A percentile compares a stretch with the other conserved stretches of the same genome.
Conservation (phyloP, 2,113 vertebrate genomes). For the Tretioscincus oriximinensis region DNA sequence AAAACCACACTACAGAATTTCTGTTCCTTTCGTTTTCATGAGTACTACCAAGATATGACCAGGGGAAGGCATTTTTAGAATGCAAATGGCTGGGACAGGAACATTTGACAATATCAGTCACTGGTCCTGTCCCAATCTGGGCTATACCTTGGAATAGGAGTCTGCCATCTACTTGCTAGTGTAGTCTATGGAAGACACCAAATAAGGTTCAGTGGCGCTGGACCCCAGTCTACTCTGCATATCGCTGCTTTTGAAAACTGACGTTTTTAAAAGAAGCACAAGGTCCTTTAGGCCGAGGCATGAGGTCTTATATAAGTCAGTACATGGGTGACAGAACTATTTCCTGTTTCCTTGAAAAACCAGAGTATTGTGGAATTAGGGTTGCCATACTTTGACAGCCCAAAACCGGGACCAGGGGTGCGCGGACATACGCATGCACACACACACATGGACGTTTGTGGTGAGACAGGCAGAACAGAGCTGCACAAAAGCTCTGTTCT, state of each 20-base stretch:
- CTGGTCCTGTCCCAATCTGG: too few relatives aligned
- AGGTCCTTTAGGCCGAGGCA: neutral
- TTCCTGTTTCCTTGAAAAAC: neutral
- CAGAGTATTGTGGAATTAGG: neutral
- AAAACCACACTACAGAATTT: neutral
- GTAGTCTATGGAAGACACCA: too few relatives aligned
- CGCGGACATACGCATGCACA: too few relatives aligned
- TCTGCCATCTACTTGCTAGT: too few relatives aligned
- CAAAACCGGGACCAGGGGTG: too few relatives aligned
- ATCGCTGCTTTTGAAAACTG: neutral
- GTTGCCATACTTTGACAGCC: too few relatives aligned
- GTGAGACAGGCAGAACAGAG: too few relatives aligned
- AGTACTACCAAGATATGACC: slow-evolving; percentile 12
- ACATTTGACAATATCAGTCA: too few relatives aligned
- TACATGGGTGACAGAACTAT: neutral
- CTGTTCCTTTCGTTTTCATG: neutral
- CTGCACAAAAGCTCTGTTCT: too few relatives aligned
- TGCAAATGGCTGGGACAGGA: slow-evolving; percentile 1
- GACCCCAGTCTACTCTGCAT: neutral
- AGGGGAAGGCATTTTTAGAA: slow-evolving; percentile 12
- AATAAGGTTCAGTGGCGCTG: too few relatives aligned
- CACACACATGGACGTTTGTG: too few relatives aligned
- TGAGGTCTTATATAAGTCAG: neutral
- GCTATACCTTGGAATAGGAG: too few relatives aligned
- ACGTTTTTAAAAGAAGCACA: neutral